phyloP scores from a whole-genome alignment of 1,140 invertebrate species.

The Lerema accius region DNA sequence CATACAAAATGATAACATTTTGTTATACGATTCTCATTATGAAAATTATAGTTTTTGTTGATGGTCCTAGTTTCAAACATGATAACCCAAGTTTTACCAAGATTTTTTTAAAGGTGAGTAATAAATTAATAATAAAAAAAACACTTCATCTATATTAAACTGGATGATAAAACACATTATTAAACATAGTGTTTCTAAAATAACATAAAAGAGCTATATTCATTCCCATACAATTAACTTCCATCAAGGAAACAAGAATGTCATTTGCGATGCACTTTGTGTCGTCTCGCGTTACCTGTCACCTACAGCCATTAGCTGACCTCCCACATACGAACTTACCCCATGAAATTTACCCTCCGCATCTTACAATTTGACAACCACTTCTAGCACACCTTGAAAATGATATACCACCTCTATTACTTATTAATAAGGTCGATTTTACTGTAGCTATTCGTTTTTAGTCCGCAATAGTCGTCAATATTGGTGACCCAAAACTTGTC shows the following conservation, averaged over 20 bases:
- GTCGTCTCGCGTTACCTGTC: slow-evolving; percentile 77
- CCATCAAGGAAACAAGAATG: slow-evolving; percentile 56
- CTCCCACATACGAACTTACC: slow-evolving; percentile 68
- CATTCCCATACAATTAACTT: slow-evolving; percentile 58
- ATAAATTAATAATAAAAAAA: too few species aligned
- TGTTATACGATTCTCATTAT: neutral
- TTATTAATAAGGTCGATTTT: slow-evolving; percentile 42
- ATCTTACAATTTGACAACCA: slow-evolving; percentile 50
- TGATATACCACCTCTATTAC: slow-evolving; percentile 16
- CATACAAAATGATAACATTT: neutral
- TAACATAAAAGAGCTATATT: neutral
- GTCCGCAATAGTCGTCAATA: slow-evolving; percentile 23
- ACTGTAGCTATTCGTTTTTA: slow-evolving; percentile 23
- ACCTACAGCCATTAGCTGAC: slow-evolving; percentile 77
- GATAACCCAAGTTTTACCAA: too few species aligned
- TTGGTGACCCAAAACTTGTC: slow-evolving; percentile 76
- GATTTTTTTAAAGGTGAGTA: too few species aligned
- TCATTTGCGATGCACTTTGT: slow-evolving; percentile 79
- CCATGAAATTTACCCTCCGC: slow-evolving; percentile 70
- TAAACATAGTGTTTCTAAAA: too few species aligned
- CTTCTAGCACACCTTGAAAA: slow-evolving; percentile 35
- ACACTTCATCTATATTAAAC: too few species aligned
- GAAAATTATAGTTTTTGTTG: neutral
- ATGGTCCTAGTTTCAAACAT: too few species aligned
- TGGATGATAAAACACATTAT: too few species aligned